Evolutionary conservation across 2,888 invertebrate genomes (phyloP), one percentile per base, ranked within the genome.

Genomic region (Melinopterus prodromus): DNA sequence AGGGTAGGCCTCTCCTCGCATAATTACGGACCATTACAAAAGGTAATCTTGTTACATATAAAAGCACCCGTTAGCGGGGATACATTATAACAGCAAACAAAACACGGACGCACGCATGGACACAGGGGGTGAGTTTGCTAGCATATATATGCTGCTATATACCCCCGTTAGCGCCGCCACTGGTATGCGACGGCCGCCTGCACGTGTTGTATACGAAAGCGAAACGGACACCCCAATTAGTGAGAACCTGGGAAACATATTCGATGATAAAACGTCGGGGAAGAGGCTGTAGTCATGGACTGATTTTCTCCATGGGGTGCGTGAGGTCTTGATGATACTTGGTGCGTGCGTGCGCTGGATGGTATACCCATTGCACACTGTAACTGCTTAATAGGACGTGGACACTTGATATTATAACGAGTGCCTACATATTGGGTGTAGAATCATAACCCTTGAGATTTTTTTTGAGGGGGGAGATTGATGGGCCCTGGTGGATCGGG

Each of bases 31-130:
- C 80, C 80, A 79, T 80, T 81, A 85, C 85, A 85, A 85, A 85
- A 84, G 83, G 81, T 85, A 85, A 86, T 84, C 86, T 84, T 82
- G 84, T 86, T 86, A 86, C 81, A 80, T 81, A 83, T 84, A 84
- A 84, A 84, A 84, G 84, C 84, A 53, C 53, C 53, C 53, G 53
- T 53, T 53, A 53, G 53, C 53, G 5, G 9, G 53, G 53, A 53
- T 53, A 53, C 12, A 53, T 53, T 53, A 53, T 53, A 53, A 53
- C 53, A 53, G 53, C 53, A 53, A 53, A 53, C 53, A 53, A 53
- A 53, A 53, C 53, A 53, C 2, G 53, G 12, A 53, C 53, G 53
- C 53, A 53, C 53, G 53, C 53, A 53, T 12, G 53, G 53, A 53
- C 53, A 53, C 53, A 53, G 53, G 53, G 53, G 53, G 7, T 53